Base-by-base conservation (phyloP, 2,797 vertebrate genomes). In the Sebastes baramenuke region DNA sequence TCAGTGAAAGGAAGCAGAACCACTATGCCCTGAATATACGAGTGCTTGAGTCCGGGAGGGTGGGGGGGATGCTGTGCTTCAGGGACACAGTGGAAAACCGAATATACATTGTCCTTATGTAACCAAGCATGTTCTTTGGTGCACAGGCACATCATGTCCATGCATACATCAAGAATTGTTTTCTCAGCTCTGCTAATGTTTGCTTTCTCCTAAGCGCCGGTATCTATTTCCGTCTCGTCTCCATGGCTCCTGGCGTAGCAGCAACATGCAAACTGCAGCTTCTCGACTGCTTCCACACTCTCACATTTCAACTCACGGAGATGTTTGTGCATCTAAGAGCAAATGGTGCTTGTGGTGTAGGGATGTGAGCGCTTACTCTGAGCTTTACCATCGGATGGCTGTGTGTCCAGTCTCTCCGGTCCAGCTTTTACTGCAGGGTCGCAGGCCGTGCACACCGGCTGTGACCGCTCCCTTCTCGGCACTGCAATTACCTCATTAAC, bases 201-300 rank as follows among this genome's bases (percentile, higher is more conserved):
- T 84, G 58, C 86, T 38, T 67, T 84, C 79, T 85, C 52, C 68
- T 55, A 46, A 83, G 84, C 18, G 72, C 61, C 69, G 38, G 80
- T 14, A 13, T 93, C 90, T 92, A 90, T 94, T 93, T 91, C 79
- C 6, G 69, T 89, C 84, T 72, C 1, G 60, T 88, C 86, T 83
- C 75, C 83, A 78, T 82, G 86, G 79, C 79, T 90, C 24, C 84
- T 86, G 62, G 72, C 6, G 8, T n/a, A n/a, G 42, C 75, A 24
- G 70, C 74, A 59, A 79, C 83, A 85, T 80, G 66, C 67, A 77
- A 80, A 83, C 76, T 59, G 66, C 34, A 86, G 64, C 60, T 61
- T 58, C 69, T 59, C 72, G 16, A 6, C 58, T 1, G 56, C 66
- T 1, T 75, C 30, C 54, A 68, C 10, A 3, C 22, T 29, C 30